These are phyloP conservation scores for Psilopogon haemacephalus DNA, from an alignment of 2,113 vertebrate species.

Conservation along the genomic window DNA sequence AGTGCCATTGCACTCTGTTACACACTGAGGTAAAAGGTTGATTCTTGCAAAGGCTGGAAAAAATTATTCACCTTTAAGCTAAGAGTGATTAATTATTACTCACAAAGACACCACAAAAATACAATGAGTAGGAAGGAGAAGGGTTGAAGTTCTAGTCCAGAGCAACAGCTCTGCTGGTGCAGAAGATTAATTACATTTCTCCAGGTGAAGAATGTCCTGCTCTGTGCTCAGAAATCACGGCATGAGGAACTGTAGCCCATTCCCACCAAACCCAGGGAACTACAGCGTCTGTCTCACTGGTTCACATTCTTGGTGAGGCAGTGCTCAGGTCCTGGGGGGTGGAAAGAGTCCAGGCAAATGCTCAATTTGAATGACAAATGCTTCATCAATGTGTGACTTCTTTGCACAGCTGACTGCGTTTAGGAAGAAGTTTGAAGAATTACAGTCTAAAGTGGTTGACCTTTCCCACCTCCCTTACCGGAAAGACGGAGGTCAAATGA, in stretches of 20 bases:
- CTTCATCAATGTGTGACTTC: background rate
- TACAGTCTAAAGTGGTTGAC: background rate
- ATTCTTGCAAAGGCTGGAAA: background rate
- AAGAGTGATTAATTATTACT: constrained; percentile 11
- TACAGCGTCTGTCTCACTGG: background rate
- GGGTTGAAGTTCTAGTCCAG: background rate
- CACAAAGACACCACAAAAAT: background rate
- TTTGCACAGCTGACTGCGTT: background rate
- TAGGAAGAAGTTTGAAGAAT: background rate
- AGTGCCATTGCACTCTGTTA: background rate
- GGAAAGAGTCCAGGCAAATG: background rate
- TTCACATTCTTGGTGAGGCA: background rate
- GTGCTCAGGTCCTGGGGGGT: background rate
- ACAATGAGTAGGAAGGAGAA: background rate
- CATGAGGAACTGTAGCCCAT: background rate
- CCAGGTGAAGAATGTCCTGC: background rate
- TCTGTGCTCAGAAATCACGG: background rate
- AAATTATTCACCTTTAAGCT: background rate
- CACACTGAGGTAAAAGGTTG: background rate
- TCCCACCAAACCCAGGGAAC: background rate
- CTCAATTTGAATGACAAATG: background rate
- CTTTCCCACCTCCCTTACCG: background rate
- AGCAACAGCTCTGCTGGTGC: background rate
- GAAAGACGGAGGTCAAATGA: background rate
- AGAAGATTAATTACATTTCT: background rate